Evolutionary conservation across 2,888 invertebrate genomes (phyloP).

Genomic region (Callosobruchus maculatus): DNA sequence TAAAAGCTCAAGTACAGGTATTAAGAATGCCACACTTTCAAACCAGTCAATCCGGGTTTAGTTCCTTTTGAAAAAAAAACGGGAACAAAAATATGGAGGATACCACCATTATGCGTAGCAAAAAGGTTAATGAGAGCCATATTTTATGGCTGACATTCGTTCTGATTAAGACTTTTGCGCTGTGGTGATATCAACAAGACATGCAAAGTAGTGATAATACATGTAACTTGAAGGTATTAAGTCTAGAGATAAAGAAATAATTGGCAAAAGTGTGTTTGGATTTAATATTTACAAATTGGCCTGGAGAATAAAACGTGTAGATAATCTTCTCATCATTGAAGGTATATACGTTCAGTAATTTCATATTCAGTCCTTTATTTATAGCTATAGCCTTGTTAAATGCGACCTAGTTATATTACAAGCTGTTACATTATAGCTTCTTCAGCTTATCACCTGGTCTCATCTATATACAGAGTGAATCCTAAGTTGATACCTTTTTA

Average conservation of each 20-base stretch:
- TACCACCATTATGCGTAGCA: neutral
- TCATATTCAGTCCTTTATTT: neutral
- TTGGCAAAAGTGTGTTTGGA: neutral
- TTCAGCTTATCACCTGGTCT: too few species aligned
- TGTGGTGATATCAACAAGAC: neutral
- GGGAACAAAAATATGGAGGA: neutral
- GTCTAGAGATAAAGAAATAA: neutral
- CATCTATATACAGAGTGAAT: too few species aligned
- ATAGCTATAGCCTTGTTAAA: too few species aligned
- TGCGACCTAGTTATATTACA: too few species aligned
- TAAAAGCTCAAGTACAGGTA: neutral
- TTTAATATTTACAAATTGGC: neutral
- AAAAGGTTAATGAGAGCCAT: neutral
- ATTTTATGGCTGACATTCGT: neutral
- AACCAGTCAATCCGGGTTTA: neutral
- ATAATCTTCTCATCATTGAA: neutral
- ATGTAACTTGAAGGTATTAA: neutral
- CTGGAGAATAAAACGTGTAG: neutral
- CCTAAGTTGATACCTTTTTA: too few species aligned
- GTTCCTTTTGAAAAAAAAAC: neutral
- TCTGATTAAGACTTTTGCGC: neutral
- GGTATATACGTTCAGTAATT: neutral
- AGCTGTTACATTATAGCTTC: too few species aligned
- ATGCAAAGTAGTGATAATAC: neutral
- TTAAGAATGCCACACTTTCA: neutral